A percentile compares a stretch with the other conserved stretches of the same genome.
Evolutionary conservation across 1,140 invertebrate genomes (phyloP).

Genomic region (Lepidotrigona ventralis): DNA sequence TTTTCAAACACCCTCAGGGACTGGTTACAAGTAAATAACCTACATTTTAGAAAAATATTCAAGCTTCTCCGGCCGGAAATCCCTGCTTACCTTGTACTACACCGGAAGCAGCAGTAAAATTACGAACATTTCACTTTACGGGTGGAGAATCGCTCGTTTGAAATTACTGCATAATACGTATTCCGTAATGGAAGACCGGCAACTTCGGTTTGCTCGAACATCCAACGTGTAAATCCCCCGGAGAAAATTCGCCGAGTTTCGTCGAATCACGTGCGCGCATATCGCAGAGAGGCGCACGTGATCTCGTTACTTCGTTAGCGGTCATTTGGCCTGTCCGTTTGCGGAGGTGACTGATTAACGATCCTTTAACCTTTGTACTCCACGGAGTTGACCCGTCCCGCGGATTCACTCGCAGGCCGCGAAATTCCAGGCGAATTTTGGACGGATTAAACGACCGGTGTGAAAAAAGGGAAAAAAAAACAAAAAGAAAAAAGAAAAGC

Average conservation of each 20-base stretch:
- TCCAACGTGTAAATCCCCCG: constrained; percentile 8
- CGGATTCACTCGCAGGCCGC: not conserved
- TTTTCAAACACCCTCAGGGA: too few relatives aligned
- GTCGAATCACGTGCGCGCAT: not conserved
- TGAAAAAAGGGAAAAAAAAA: not conserved
- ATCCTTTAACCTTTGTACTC: constrained; percentile 19
- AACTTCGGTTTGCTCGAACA: too few relatives aligned
- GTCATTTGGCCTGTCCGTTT: constrained; percentile 34
- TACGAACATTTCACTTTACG: not conserved
- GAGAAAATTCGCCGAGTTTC: constrained; percentile 22
- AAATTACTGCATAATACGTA: not conserved
- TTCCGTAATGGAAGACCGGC: not conserved
- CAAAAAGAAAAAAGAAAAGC: too few relatives aligned
- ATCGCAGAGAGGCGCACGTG: not conserved
- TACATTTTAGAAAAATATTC: too few relatives aligned
- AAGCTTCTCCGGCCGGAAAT: too few relatives aligned
- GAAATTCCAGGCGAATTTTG: constrained; percentile 3
- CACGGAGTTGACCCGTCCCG: not conserved
- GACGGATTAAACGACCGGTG: not conserved
- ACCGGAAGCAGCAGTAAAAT: not conserved
- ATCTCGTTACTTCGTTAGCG: constrained; percentile 45
- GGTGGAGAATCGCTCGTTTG: not conserved
- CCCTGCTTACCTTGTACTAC: too few relatives aligned
- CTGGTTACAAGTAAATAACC: too few relatives aligned
- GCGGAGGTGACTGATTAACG: constrained; percentile 22